Evolutionary conservation across 2,888 invertebrate species (phyloP).

Genomic region (Xylocampa areola): DNA sequence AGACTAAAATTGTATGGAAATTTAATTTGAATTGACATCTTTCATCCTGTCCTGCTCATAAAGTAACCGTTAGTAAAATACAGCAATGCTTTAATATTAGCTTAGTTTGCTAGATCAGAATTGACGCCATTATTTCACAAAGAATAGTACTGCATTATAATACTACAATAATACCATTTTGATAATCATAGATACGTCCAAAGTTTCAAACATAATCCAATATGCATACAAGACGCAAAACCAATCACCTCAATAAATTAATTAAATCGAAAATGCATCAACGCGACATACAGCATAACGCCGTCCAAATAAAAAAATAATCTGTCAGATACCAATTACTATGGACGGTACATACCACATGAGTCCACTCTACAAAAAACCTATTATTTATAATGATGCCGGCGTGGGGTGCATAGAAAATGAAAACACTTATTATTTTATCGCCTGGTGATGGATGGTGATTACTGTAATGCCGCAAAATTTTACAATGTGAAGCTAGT

Average conservation of each 20-base stretch:
- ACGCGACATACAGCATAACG: conserved; percentile 37
- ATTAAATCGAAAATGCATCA: conserved; percentile 43
- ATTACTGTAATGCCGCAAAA: conserved; percentile 72
- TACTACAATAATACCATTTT: neutral
- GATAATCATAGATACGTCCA: conserved; percentile 3
- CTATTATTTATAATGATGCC: conserved; percentile 75
- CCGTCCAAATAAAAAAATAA: conserved; percentile 28
- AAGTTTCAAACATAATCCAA: neutral
- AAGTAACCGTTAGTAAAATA: too few species aligned
- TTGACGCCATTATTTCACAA: neutral
- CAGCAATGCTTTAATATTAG: too few species aligned
- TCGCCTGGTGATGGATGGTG: conserved; percentile 79
- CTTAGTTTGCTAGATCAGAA: too few species aligned
- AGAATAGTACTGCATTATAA: neutral
- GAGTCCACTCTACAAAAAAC: conserved; percentile 76
- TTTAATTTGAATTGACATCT: too few species aligned
- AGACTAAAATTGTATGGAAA: too few species aligned
- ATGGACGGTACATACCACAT: conserved; percentile 68
- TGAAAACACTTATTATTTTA: conserved; percentile 83
- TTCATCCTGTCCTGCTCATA: too few species aligned
- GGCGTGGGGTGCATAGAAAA: conserved; percentile 82
- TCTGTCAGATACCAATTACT: conserved; percentile 48
- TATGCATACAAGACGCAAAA: neutral
- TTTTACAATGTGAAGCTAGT: conserved; percentile 49
- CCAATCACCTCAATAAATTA: conserved; percentile 17